Evolutionary conservation across 2,797 vertebrate genomes (phyloP).

Genomic region (Fratercula arctica): DNA sequence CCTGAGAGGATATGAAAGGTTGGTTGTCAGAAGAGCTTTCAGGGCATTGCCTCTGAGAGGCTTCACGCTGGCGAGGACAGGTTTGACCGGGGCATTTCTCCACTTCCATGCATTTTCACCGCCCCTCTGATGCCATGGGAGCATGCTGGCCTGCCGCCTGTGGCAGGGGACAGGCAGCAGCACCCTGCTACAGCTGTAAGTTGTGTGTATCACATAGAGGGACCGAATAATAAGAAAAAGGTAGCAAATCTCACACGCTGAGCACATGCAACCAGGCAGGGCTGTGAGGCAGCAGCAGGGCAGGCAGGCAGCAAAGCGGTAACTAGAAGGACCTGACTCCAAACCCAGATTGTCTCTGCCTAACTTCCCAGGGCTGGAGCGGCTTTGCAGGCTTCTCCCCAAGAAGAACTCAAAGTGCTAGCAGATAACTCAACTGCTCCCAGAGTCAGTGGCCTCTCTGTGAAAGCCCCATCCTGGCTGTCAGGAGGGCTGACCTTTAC

Average conservation of each 20-base stretch:
- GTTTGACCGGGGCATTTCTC: not conserved
- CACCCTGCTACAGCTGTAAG: fast-evolving
- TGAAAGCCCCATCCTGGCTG: not conserved
- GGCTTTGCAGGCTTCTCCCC: not conserved
- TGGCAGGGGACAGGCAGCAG: not conserved
- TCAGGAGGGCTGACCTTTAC: not conserved
- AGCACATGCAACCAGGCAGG: not conserved
- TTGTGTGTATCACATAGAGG: fast-evolving
- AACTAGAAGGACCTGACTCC: not conserved
- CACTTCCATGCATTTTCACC: not conserved
- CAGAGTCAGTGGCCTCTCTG: not conserved
- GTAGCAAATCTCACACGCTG: not conserved
- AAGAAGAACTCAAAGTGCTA: not conserved
- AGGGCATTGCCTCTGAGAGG: not conserved
- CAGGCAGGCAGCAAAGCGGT: not conserved
- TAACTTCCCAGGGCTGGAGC: not conserved
- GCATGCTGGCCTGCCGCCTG: fast-evolving
- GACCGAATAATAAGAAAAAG: not conserved
- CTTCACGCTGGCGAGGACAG: fast-evolving
- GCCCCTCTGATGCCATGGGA: fast-evolving
- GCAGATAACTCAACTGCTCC: not conserved
- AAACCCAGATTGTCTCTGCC: not conserved
- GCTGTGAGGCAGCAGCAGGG: not conserved
- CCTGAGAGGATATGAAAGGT: not conserved
- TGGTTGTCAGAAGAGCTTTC: not conserved